Evolutionary conservation across 1,140 invertebrate genomes (phyloP), one percentile per base, ranked within the genome.

Genomic region (Popillia japonica): DNA sequence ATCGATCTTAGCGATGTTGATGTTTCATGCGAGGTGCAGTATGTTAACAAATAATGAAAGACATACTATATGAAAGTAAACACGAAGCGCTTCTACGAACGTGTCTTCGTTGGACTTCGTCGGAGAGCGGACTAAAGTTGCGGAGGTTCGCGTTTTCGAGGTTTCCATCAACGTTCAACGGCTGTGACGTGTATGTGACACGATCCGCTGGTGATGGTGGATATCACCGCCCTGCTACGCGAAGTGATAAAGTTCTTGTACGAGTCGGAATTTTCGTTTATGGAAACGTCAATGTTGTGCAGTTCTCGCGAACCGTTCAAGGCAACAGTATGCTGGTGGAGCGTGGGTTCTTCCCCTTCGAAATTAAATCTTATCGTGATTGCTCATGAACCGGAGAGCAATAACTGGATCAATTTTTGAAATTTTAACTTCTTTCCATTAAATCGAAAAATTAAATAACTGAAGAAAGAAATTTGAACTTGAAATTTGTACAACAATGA

Each of bases 81-180:
- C 17, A 68, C 61, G 61, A 68, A 27, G 8, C 61, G 17, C 22
- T 22, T 27, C 20, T 23, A 22, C 61, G 61, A 17, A 22, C 22
- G 22, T 55, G 48, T 68, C 61, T 68, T 68, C 61, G 61, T 68
- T 22, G 61, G 20, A 68, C 61, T 68, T 68, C 61, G 61, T 68
- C 61, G 61, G 2, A 11, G 61, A 68, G 61, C 61, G 61, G 61
- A 68, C 61, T 68, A 68, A 68, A 68, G 22, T 68, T 34, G 9
- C 61, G 61, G 23, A 11, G 61, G 61, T 27, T 68, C 8, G 61
- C 61, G 61, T 23, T 68, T 68, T 68, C 61, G 61, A 68, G 20
- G 20, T 68, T 68, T 68, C 22, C 27, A 27, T 68, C 27, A 22
- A 22, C 61, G 27, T 68, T 68, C 20, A 17, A 68, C 17, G 61